Base-by-base conservation (phyloP, 2,888 invertebrate species). In the Volucella bombylans region DNA sequence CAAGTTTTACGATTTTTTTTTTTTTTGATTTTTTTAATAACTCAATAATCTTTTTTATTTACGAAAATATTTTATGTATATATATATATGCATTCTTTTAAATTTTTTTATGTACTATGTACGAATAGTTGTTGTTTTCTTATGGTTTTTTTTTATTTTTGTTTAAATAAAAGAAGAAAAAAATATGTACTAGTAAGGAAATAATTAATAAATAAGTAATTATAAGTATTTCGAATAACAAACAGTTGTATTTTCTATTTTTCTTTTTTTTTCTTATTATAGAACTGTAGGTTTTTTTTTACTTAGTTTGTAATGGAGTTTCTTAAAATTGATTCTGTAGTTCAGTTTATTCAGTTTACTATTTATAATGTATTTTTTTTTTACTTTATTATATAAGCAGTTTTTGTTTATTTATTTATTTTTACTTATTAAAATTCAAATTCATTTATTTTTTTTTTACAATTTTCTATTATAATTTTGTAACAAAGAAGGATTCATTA, bases 81-180 rank as follows among this genome's bases (percentile, higher is more conserved):
- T 83, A 78, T 78, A 71, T 81, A 78, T 78, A 80, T 73, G 31
- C 31, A 78, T 79, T 79, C 73, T 83, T 77, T 79, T 59, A 81
- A 78, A 79, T 85, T 82, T 87, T 87, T 74, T 87, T 76, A 82
- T 87, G 87, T 87, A 87, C 87, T 86, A 87, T 87, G 87, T 87
- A 87, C 87, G 87, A 87, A 87, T 86, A 88, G 82, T 82, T 82
- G 77, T 82, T 81, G 86, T 74, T 76, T 73, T 52, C 23, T 72
- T 8, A 50, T 55, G 38, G 23, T 79, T 74, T 85, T 73, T 81
- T 71, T 50, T 67, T 64, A 18, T 18, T 18, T 61, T 78, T 55
- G 61, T 83, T 81, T 43, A 72, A 68, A 69, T 43, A 69, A 72
- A 69, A 64, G 39, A 69, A 61, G 54, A 41, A 52, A 15, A 55